A percentile compares a stretch with the other conserved stretches of the same genome.
Evolutionary conservation across 2,888 invertebrate genomes (phyloP).

Genomic region (Cheilosia grossa): DNA sequence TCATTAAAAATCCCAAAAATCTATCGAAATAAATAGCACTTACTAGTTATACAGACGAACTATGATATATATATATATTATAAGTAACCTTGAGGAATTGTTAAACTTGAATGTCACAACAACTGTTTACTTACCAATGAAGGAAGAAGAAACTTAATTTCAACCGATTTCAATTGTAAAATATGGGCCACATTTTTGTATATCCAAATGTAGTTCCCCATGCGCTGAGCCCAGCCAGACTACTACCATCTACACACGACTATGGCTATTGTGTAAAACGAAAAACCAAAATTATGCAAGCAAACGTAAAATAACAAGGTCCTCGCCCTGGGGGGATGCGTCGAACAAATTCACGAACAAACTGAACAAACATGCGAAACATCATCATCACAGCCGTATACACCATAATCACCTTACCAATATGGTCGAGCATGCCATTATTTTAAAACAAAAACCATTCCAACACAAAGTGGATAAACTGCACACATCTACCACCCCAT

Average conservation of each 20-base stretch:
- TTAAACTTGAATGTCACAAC: too few species aligned
- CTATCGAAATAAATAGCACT: too few species aligned
- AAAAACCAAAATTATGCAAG: conserved; percentile 60
- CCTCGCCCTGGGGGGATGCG: conserved; percentile 59
- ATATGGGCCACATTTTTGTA: too few species aligned
- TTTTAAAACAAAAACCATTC: conserved; percentile 69
- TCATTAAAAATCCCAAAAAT: too few species aligned
- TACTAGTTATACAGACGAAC: too few species aligned
- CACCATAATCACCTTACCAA: conserved; percentile 42
- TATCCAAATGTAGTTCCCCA: background rate
- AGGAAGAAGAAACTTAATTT: too few species aligned
- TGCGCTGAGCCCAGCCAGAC: conserved; percentile 21
- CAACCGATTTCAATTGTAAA: background rate
- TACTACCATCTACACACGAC: background rate
- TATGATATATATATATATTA: too few species aligned
- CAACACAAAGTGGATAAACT: conserved; percentile 61
- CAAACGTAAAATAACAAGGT: conserved; percentile 54
- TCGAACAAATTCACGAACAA: conserved; percentile 71
- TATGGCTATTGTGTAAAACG: conserved; percentile 45
- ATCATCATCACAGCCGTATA: conserved; percentile 57
- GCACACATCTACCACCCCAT: conserved; percentile 37
- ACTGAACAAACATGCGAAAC: conserved; percentile 66
- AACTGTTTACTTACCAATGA: too few species aligned
- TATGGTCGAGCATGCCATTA: conserved; percentile 70
- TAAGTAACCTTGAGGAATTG: too few species aligned